phyloP scores from a whole-genome alignment of 1,140 invertebrate species.

The Atta cephalotes region DNA sequence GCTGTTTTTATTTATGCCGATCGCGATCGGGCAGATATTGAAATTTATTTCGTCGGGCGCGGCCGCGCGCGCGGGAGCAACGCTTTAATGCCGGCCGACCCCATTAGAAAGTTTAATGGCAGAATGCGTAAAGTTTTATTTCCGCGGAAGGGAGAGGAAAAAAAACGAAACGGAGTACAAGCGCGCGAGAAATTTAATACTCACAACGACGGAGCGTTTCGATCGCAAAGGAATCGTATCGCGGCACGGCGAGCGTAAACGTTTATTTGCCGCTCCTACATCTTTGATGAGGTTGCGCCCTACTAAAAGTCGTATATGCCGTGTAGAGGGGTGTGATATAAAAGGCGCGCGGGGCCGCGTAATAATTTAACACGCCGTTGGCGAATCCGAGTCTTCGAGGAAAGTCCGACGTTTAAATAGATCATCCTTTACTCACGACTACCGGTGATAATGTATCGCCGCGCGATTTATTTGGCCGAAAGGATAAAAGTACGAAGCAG shows the following conservation, averaged over 20 bases:
- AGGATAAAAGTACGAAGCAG: conserved; percentile 11
- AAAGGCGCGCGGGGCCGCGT: conserved; percentile 37
- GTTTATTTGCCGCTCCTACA: conserved; percentile 60
- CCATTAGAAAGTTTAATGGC: conserved; percentile 64
- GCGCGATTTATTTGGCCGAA: conserved; percentile 27
- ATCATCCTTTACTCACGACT: conserved; percentile 44
- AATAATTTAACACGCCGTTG: conserved; percentile 60
- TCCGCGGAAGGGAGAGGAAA: conserved; percentile 14
- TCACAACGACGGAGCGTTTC: conserved; percentile 39
- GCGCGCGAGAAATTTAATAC: conserved; percentile 57
- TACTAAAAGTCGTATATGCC: conserved; percentile 55
- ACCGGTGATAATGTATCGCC: conserved; percentile 40
- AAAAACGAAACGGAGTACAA: background rate
- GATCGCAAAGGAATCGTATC: conserved; percentile 53
- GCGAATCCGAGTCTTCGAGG: conserved; percentile 55
- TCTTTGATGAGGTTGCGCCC: conserved; percentile 60
- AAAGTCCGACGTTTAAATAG: conserved; percentile 56
- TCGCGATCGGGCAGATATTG: conserved; percentile 45
- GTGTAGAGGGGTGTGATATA: conserved; percentile 30
- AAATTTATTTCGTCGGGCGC: conserved; percentile 53
- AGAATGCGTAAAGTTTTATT: conserved; percentile 65
- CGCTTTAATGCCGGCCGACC: conserved; percentile 57
- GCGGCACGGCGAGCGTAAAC: conserved; percentile 44
- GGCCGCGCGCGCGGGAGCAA: conserved; percentile 11
- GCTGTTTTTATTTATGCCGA: conserved; percentile 57